A percentile compares a stretch with the other conserved stretches of the same genome.
Evolutionary conservation across 2,888 invertebrate species (phyloP).

Genomic region (Elysia crispata): DNA sequence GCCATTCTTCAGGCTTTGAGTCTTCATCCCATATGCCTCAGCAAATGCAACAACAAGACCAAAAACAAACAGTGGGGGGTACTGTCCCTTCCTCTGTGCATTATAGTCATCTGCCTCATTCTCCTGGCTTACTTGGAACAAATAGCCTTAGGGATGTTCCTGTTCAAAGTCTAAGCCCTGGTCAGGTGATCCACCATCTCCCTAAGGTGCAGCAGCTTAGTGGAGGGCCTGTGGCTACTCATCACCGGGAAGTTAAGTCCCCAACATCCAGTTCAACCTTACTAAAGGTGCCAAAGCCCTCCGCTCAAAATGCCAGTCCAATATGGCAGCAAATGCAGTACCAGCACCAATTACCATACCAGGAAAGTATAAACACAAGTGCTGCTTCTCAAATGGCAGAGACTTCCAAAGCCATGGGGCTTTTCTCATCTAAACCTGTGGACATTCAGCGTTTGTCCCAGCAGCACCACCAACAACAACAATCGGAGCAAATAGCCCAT

Average conservation of each 20-base stretch:
- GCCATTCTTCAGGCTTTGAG: too few species aligned
- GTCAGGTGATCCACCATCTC: conserved; percentile 41
- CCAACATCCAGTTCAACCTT: background rate
- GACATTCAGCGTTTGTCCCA: background rate
- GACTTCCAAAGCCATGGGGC: background rate
- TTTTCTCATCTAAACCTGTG: conserved; percentile 15
- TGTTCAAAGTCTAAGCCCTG: conserved; percentile 29
- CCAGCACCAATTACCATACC: background rate
- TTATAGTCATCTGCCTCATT: too few species aligned
- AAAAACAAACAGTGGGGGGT: too few species aligned
- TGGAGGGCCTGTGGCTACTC: background rate
- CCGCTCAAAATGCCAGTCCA: conserved; percentile 3
- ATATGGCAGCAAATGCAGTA: conserved; percentile 25
- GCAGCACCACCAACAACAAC: background rate
- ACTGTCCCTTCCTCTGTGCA: too few species aligned
- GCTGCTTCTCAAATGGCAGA: background rate
- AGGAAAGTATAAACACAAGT: background rate
- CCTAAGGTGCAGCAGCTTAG: conserved; percentile 30
- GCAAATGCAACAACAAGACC: too few species aligned
- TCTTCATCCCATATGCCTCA: too few species aligned
- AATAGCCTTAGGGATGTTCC: background rate
- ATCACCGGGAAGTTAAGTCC: background rate
- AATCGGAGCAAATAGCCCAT: too few species aligned
- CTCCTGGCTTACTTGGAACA: too few species aligned
- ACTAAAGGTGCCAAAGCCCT: conserved; percentile 5